These are phyloP conservation scores for Polylopha cassiicola DNA, from an alignment of 2,888 invertebrate genomes.

Conservation along the genomic window DNA sequence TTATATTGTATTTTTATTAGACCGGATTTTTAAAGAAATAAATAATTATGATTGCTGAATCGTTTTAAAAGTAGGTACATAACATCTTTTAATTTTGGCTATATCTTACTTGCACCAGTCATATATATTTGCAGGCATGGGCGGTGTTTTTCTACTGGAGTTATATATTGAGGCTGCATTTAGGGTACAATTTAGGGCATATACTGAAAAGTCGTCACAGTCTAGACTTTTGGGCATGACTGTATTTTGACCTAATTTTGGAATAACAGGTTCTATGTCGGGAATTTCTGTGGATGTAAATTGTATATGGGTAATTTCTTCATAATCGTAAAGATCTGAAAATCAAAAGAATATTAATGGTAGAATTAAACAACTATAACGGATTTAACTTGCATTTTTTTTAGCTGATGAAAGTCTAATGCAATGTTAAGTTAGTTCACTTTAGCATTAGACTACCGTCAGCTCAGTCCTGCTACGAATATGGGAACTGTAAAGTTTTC, in stretches of 20 bases:
- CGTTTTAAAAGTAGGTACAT: too few relatives aligned
- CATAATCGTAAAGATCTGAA: slow-evolving; percentile 39
- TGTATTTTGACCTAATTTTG: slow-evolving; percentile 33
- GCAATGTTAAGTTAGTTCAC: too few relatives aligned
- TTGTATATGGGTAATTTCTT: slow-evolving; percentile 24
- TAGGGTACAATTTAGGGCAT: slow-evolving; percentile 50
- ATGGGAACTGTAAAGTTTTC: too few relatives aligned
- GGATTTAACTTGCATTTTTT: too few relatives aligned
- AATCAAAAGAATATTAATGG: too few relatives aligned
- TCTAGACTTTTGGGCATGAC: slow-evolving; percentile 39
- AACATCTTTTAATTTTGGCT: background rate
- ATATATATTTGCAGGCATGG: slow-evolving; percentile 46
- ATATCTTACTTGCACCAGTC: slow-evolving; percentile 58
- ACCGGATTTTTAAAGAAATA: too few relatives aligned
- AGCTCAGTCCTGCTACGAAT: too few relatives aligned
- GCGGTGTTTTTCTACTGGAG: slow-evolving; percentile 48
- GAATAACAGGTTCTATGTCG: slow-evolving; percentile 47
- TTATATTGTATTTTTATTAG: too few relatives aligned
- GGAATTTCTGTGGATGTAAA: slow-evolving; percentile 27
- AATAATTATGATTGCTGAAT: too few relatives aligned
- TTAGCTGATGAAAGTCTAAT: too few relatives aligned
- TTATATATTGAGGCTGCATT: slow-evolving; percentile 55
- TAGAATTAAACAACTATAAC: too few relatives aligned
- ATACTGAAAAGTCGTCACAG: slow-evolving; percentile 50
- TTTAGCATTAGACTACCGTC: too few relatives aligned